Evolutionary conservation across 2,113 vertebrate genomes (phyloP).

Genomic region (Gallinago paraguaiae): DNA sequence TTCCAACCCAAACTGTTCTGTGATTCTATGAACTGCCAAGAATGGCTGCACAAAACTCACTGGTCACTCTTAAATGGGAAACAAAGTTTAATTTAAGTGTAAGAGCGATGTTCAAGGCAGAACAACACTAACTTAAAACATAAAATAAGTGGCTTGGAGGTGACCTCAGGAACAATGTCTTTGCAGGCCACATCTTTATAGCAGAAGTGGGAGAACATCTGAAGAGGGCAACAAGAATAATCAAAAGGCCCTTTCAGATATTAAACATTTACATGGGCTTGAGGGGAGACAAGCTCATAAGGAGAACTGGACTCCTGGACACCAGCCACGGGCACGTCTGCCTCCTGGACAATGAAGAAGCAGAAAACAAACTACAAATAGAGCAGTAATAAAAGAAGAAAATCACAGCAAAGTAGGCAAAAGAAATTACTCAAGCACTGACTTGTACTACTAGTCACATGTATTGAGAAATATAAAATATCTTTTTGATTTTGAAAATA

Average conservation of each 20-base stretch:
- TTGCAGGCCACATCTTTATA: not conserved
- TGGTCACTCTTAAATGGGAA: not conserved
- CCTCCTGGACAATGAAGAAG: not conserved
- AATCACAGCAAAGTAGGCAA: not conserved
- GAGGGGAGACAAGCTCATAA: not conserved
- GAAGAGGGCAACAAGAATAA: not conserved
- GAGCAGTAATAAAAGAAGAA: not conserved
- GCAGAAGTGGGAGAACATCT: not conserved
- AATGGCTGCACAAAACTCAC: not conserved
- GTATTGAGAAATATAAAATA: not conserved
- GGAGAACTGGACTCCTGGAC: not conserved
- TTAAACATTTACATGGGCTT: not conserved
- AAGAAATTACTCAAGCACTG: not conserved
- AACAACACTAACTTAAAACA: not conserved
- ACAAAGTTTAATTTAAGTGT: not conserved
- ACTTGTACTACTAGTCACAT: not conserved
- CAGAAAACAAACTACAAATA: not conserved
- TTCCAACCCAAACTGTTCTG: too few relatives aligned
- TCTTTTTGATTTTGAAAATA: not conserved
- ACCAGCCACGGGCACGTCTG: not conserved
- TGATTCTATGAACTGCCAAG: not conserved
- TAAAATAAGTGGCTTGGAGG: not conserved
- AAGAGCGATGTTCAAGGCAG: not conserved
- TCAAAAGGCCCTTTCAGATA: not conserved
- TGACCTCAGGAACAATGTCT: not conserved